Percentiles rank a stretch among this genome's conserved stretches.
phyloP scores from a whole-genome alignment of 2,797 vertebrate species.

The Amblyopsis hoosieri region DNA sequence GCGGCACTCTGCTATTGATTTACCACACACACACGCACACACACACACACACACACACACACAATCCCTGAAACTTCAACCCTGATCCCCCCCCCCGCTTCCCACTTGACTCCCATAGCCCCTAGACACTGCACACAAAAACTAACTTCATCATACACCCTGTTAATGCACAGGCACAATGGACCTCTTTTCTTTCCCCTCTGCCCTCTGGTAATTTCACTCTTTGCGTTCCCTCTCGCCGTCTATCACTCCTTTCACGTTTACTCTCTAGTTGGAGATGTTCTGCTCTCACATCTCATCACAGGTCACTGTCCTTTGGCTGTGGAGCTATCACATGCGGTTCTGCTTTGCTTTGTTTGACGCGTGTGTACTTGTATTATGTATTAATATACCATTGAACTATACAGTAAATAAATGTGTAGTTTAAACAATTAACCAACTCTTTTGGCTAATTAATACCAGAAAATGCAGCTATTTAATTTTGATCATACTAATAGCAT shows the following conservation, averaged over 20 bases:
- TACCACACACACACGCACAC: constrained; percentile 38
- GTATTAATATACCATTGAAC: too few species aligned
- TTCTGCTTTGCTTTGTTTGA: too few species aligned
- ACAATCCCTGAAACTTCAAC: constrained; percentile 83
- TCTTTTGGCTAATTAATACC: too few species aligned
- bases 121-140: constrained; percentile 80
- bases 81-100: constrained; percentile 45
- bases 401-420: too few species aligned
- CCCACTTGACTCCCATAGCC: constrained; percentile 65
- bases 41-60: constrained; percentile 1
- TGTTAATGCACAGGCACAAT: constrained; percentile 88
- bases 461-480: too few species aligned
- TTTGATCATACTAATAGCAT: too few species aligned
- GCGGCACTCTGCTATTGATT: constrained; percentile 90
- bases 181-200: constrained; percentile 71
- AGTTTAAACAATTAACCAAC: too few species aligned
- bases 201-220: constrained; percentile 83
- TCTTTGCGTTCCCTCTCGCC: constrained; percentile 45
- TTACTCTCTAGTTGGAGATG: constrained; percentile 49
- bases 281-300: constrained; percentile 75
- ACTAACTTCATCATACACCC: constrained; percentile 87
- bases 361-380: too few species aligned
- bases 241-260: constrained; percentile 65
- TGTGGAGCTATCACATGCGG: constrained; percentile 44
- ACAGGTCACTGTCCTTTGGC: constrained; percentile 84